Evolutionary conservation across 2,797 vertebrate species (phyloP), one percentile per base, ranked within the genome.

Genomic region (Ispidina picta): DNA sequence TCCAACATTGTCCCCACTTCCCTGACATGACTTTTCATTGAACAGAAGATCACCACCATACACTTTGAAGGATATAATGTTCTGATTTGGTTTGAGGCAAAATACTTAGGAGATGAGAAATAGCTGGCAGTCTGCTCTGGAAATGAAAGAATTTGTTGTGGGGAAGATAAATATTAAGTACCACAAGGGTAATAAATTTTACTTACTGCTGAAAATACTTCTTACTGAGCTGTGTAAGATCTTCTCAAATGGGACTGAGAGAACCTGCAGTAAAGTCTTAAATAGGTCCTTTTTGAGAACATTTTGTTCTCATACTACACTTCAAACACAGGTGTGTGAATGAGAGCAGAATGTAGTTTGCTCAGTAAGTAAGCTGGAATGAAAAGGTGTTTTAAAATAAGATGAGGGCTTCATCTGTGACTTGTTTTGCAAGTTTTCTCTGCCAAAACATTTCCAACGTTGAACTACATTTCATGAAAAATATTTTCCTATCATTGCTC

Each of bases 121-220:
- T 71, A 83, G 66, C 63, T 94, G 90, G 70, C 72, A 58, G 28
- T 1, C 3, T 76, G 43, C 66, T 77, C 76, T 78, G 66, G 49
- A 76, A 52, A 80, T 91, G 86, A 91, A 88, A 59, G 33, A 72
- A 79, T 87, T 93, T 83, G 8, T 92, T 85, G 33, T 63, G 39
- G 31, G 25, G 65, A 91, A 71, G 86, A 90, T 86, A 90, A 84
- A 91, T 46, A 8, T 60, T 56, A 65, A 84, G 70, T 58, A 78
- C 68, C 26, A 43, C 48, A 77, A 75, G 48, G 44, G 83, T 71
- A 64, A 87, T 94, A 92, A 94, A 90, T 96, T 91, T 83, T 86
- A 28, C 31, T 88, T 73, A 43, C 58, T 29, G 76, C 72, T 80
- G 84, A 80, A 96, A 91, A 77, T 60, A 73, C 58, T 77, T 79